These are phyloP conservation scores for Dione vanillae DNA, from an alignment of 2,888 invertebrate species.

Conservation along the genomic window DNA sequence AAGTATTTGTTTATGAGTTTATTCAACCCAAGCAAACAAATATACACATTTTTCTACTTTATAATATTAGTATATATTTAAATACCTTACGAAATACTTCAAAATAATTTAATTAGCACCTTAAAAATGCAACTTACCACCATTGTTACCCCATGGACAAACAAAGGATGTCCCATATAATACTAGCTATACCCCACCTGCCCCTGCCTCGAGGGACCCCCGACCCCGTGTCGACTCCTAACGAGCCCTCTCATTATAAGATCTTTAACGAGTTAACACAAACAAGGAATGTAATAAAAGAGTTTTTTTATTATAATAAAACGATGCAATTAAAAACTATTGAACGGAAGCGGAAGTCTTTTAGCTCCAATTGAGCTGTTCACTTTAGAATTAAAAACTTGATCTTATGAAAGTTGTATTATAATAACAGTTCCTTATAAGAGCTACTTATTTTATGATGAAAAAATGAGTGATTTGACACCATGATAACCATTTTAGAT, in stretches of 20 bases:
- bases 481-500: too few species aligned
- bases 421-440: too few species aligned
- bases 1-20: too few species aligned
- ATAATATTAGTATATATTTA: too few species aligned
- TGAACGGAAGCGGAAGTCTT: slow-evolving; percentile 5
- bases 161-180: slow-evolving; percentile 31
- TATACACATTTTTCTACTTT: too few species aligned
- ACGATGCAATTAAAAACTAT: slow-evolving; percentile 37
- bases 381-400: neutral
- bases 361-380: slow-evolving; percentile 2
- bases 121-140: slow-evolving; percentile 16
- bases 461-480: too few species aligned
- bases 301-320: slow-evolving; percentile 26
- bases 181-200: neutral
- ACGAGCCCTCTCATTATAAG: slow-evolving; percentile 41
- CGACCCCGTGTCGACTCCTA: slow-evolving; percentile 31
- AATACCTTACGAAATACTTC: neutral
- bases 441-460: too few species aligned
- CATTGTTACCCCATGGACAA: slow-evolving; percentile 19
- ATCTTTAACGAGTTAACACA: slow-evolving; percentile 35
- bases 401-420: too few species aligned
- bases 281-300: slow-evolving; percentile 28
- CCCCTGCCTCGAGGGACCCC: slow-evolving; percentile 22
- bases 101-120: neutral
- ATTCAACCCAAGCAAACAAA: too few species aligned